These are phyloP conservation scores for Megaceryle alcyon DNA, from an alignment of 2,797 vertebrate genomes.

Conservation along the genomic window DNA sequence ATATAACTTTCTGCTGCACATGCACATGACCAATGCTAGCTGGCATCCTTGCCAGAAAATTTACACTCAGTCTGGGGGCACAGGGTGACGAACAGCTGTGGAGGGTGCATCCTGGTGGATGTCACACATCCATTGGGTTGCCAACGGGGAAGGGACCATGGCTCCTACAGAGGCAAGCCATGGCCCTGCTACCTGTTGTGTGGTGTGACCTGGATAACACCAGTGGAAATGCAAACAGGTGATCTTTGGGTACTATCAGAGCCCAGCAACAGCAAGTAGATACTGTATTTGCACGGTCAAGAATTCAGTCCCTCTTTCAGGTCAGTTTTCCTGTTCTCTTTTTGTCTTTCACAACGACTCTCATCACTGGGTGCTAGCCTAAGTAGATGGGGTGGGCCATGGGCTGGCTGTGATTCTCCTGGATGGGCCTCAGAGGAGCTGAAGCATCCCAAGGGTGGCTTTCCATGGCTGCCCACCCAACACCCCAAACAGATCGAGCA, in stretches of 20 bases:
- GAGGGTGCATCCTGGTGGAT: not conserved
- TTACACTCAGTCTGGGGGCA: not conserved
- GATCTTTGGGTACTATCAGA: not conserved
- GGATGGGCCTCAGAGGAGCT: not conserved
- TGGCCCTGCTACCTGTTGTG: not conserved
- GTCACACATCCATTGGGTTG: not conserved
- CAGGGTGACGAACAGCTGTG: not conserved
- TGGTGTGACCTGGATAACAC: not conserved
- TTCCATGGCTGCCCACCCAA: slow-evolving; percentile 44
- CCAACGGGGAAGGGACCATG: not conserved
- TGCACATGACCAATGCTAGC: not conserved
- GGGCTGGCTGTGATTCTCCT: not conserved
- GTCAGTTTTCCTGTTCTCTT: not conserved
- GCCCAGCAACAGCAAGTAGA: not conserved
- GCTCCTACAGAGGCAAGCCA: not conserved
- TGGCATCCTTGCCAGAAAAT: not conserved
- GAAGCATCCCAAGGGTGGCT: not conserved
- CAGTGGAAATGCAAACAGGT: not conserved
- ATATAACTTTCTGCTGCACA: not conserved
- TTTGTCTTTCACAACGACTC: not conserved
- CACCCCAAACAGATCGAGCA: not conserved
- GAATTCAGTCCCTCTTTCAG: not conserved
- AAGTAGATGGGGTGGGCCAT: not conserved
- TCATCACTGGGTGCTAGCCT: not conserved
- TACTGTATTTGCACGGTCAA: rapidly evolving